Evolutionary conservation across 2,113 vertebrate genomes (phyloP).

Genomic region (Forbesichthys papilliferus): DNA sequence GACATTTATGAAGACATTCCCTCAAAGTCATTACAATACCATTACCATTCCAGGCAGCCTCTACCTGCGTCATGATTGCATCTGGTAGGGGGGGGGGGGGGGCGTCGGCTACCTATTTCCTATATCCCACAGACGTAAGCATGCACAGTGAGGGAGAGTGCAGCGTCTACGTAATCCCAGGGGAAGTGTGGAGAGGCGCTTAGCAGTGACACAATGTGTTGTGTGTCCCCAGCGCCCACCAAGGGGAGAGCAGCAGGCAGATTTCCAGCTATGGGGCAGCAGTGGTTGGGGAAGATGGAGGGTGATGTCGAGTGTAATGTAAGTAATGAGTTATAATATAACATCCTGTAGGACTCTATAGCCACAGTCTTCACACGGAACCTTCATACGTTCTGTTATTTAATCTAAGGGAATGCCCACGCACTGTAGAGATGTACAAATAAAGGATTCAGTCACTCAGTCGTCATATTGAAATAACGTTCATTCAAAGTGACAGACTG

Average conservation of each 20-base stretch:
- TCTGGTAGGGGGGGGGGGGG: constrained; percentile 12
- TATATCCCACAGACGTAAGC: constrained; percentile 14
- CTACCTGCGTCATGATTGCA: constrained; percentile 61
- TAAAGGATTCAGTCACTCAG: neutral
- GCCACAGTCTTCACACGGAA: neutral
- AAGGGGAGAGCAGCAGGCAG: constrained; percentile 12
- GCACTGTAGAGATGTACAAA: neutral
- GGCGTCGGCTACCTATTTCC: constrained; percentile 31
- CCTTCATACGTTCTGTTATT: neutral
- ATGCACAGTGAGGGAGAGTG: constrained; percentile 40
- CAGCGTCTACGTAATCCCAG: constrained; percentile 35
- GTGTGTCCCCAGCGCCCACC: constrained; percentile 31
- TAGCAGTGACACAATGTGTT: constrained; percentile 35
- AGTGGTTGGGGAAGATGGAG: neutral
- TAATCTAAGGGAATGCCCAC: neutral
- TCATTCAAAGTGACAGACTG: neutral
- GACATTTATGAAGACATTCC: constrained; percentile 79
- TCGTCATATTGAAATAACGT: neutral
- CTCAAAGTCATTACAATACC: constrained; percentile 68
- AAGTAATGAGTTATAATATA: constrained; percentile 17
- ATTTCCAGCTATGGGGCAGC: constrained; percentile 33
- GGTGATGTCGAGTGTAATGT: constrained; percentile 14
- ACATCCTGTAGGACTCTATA: neutral
- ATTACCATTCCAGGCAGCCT: constrained; percentile 66
- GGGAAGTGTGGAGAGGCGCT: constrained; percentile 48